Evolutionary conservation across 2,113 vertebrate genomes (phyloP), one percentile per base, ranked within the genome.

Genomic region (Clarias magur): DNA sequence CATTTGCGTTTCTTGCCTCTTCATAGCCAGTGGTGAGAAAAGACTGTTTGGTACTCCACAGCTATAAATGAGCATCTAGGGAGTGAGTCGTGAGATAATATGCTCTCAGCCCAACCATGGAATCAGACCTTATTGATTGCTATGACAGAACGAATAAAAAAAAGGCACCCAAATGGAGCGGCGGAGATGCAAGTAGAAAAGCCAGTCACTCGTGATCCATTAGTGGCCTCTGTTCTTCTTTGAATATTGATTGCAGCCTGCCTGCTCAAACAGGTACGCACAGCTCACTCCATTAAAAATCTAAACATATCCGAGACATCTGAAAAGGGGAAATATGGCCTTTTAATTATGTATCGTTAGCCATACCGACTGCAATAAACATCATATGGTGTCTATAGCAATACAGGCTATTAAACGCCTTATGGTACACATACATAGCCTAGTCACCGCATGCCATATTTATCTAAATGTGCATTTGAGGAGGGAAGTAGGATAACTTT

Each of bases 41-140:
- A 84, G 70, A 56, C n/a, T 70, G 63, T 62, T 62, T 70, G 54
- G 53, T 79, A 70, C 80, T 83, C 21, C 63, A 82, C 72, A 48
- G 84, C 59, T 85, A 76, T 83, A 88, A 89, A 89, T 42, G 67
- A 90, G 85, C 75, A 87, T 85, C 59, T 76, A 57, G 80, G 80
- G 57, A 83, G 53, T 56, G 67, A 67, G 67, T 21, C n/a, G 56
- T 60, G 85, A 80, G 62, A 85, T 87, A 80, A 76, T 86, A 42
- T 68, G 85, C 83, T 88, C 53, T 76, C 87, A 78, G 86, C 89
- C 92, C 91, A 91, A 89, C 83, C 63, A 84, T 91, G 89, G 87
- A 93, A 95, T 94, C 91, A 92, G 89, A 89, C 30, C 90, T 90
- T 92, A 94, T 93, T 90, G 94, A 94, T 93, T 89, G 86, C 86